Evolutionary conservation across 2,113 vertebrate genomes (phyloP).

Genomic region (Tursiops truncatus): DNA sequence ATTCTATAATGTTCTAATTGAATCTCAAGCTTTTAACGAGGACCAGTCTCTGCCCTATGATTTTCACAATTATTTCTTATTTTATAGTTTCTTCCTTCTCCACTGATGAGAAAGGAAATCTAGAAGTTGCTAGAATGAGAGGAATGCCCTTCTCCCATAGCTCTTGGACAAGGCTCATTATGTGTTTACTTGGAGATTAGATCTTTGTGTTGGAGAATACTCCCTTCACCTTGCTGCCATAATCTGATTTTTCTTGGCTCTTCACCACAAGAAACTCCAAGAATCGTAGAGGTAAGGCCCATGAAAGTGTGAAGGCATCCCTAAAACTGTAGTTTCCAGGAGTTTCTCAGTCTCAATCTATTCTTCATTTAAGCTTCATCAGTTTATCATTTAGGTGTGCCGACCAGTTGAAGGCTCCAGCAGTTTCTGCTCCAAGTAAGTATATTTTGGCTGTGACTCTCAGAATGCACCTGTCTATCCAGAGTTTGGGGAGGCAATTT

Average conservation of each 20-base stretch:
- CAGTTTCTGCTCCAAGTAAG: background rate
- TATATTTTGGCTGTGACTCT: background rate
- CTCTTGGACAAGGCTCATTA: background rate
- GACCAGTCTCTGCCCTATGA: background rate
- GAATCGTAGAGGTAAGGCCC: background rate
- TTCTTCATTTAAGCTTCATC: background rate
- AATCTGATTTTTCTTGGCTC: background rate
- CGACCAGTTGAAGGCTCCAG: no score
- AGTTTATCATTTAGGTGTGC: background rate
- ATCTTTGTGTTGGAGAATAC: background rate
- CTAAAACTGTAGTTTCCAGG: background rate
- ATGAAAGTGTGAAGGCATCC: background rate
- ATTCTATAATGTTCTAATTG: background rate
- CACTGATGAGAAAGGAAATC: background rate
- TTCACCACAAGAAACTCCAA: background rate
- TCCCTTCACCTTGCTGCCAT: background rate
- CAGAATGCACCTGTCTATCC: background rate
- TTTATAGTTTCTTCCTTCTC: background rate
- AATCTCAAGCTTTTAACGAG: background rate
- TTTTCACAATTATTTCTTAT: background rate
- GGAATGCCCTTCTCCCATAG: background rate
- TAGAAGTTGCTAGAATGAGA: background rate
- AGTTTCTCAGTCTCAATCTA: background rate
- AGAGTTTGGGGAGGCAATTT: background rate
- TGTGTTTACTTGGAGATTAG: background rate